These are phyloP conservation scores for Callimorpha dominula DNA, from an alignment of 2,888 invertebrate species.

Conservation along the genomic window DNA sequence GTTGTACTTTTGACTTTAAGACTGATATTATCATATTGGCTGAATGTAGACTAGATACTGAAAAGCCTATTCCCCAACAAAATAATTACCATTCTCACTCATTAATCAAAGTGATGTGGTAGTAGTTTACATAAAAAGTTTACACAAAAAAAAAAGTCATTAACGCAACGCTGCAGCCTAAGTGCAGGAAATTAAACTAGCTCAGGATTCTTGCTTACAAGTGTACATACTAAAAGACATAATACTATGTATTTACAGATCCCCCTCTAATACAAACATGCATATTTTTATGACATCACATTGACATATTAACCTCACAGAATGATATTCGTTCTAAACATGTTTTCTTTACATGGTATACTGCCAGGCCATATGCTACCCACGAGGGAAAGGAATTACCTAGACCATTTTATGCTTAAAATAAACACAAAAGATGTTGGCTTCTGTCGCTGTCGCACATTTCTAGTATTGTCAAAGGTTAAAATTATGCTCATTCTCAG, in stretches of 20 bases:
- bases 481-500: background rate
- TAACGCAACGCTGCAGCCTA: background rate
- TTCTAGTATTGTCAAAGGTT: background rate
- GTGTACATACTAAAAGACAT: background rate
- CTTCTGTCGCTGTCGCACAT: background rate
- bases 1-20: background rate
- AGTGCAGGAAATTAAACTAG: background rate
- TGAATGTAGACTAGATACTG: background rate
- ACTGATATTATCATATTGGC: constrained; percentile 2
- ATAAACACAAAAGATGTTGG: too few relatives aligned
- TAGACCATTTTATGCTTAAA: too few relatives aligned
- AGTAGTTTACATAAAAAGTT: too few relatives aligned
- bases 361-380: too few relatives aligned
- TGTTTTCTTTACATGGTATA: background rate
- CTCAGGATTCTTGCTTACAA: background rate
- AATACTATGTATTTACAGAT: background rate
- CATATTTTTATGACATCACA: background rate
- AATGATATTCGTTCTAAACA: background rate
- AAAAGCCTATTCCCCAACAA: background rate
- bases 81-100: background rate
- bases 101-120: constrained; percentile 32
- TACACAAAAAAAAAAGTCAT: too few relatives aligned
- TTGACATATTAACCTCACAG: background rate
- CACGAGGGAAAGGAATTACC: too few relatives aligned
- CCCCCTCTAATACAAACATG: background rate